Base-by-base conservation (phyloP, 2,888 invertebrate species). In the Lasiommata megera region DNA sequence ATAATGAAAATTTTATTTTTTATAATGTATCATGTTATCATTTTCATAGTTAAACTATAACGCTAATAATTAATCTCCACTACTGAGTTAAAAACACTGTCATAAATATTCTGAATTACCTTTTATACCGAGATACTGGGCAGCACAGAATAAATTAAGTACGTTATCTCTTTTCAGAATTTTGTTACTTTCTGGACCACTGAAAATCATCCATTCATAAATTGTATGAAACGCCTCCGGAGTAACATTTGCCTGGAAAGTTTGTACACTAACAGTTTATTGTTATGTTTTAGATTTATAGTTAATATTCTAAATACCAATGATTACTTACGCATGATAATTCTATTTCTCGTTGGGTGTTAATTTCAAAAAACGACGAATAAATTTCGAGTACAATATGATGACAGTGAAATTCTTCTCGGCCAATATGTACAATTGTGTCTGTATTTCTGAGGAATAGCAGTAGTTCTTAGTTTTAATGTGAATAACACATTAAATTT, bases 201-300 rank as follows among this genome's bases (percentile, higher is more conserved):
- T 81, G 58, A 91, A 92, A 67, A 95, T 92, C 96, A 96, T 96
- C 96, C 96, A 96, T 67, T 95, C 94, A 79, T 96, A 96, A 53
- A 95, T 93, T 61, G 93, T 92, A 48, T 92, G 92, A 72, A 96
- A 96, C 0, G 95, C 93, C 62, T 89, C 83, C 0, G 92, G 82
- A 1, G 91, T 87, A 0, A 93, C 89, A 60, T 76, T 86, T 18
- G 79, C 72, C 76, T 91, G 60, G 43, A 71, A 72, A n/a, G n/a
- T n/a, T n/a, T n/a, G n/a, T n/a, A n/a, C n/a, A n/a, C n/a, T n/a
- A n/a, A n/a, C n/a, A 23, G 37, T 38, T 6, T 6, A 28, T 28
- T 1, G 14, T 18, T 9, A 8, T 46, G 12, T 5, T 29, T 28
- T 14, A 11, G 18, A 11, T 41, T n/a, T n/a, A n/a, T 18, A 41